phyloP scores from a whole-genome alignment of 2,113 vertebrate species.

The Tapirus terrestris region DNA sequence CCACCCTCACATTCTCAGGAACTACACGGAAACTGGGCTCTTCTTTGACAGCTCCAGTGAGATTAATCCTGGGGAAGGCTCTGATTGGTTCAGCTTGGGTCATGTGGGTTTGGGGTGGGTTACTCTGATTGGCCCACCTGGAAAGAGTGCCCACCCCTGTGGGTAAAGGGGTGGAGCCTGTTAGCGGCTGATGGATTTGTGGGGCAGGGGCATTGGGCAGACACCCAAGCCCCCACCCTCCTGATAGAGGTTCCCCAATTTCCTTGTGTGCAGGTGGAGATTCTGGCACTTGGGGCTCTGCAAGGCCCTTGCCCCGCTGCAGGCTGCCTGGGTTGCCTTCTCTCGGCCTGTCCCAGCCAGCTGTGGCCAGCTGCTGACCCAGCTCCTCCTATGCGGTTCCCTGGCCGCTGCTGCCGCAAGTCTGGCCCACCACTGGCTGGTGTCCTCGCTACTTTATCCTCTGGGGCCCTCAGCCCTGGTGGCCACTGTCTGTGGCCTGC shows the following conservation, averaged over 20 bases:
- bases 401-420: slow-evolving; percentile 80
- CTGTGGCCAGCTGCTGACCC: slow-evolving; percentile 84
- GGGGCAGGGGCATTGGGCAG: neutral
- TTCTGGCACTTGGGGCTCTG: slow-evolving; percentile 29
- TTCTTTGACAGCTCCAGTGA: neutral
- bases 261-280: slow-evolving; percentile 63
- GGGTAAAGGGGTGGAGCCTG: neutral
- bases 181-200: neutral
- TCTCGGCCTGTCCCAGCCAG: slow-evolving; percentile 86
- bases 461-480: slow-evolving; percentile 22
- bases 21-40: neutral
- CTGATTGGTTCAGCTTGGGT: slow-evolving; percentile 33
- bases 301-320: neutral
- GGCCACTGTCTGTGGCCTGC: slow-evolving; percentile 82
- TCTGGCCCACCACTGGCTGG: slow-evolving; percentile 91
- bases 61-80: neutral
- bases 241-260: neutral
- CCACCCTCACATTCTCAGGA: neutral
- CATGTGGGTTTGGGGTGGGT: neutral
- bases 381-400: slow-evolving; percentile 88
- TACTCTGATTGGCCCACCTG: slow-evolving; percentile 1
- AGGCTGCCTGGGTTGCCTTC: slow-evolving; percentile 89
- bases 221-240: neutral
- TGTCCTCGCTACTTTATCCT: slow-evolving; percentile 86
- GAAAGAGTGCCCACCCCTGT: neutral